Base-by-base conservation (phyloP, 2,113 vertebrate genomes). In the Stigmatopora argus region DNA sequence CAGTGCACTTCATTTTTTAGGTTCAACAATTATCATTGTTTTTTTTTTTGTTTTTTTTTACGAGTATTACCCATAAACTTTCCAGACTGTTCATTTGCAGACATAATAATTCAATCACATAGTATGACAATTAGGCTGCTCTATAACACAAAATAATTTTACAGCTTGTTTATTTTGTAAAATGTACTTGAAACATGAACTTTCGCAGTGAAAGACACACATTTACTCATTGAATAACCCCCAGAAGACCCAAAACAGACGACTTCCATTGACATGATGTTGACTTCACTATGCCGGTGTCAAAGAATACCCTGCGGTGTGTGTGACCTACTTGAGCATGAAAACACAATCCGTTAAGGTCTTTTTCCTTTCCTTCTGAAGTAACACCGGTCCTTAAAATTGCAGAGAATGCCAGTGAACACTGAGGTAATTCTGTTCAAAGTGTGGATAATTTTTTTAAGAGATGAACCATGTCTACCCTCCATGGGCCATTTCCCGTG, bases 281-380 rank as follows among this genome's bases (percentile, higher is more conserved):
- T 80, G 75, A 78, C 74, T 63, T 46, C 12, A 69, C 72, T 15
- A 52, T 49, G 55, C 63, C 31, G 64, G 58, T 66, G 64, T 67
- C 69, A 79, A 26, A 72, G 72, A 74, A 73, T 45, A 64, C 70
- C n/a, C 59, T 19, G 3, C 18, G 14, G 34, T 45, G 35, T 75
- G 74, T 59, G 64, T 61, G 73, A 13, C 49, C 53, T 65, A 47
- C 46, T 46, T 65, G 62, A 71, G 75, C 52, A 11, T 75, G 72
- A 79, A 69, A 75, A 76, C 69, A 53, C 73, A 70, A 76, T 81
- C 51, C 78, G 67, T 74, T 71, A 60, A 78, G 77, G 61, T 69
- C 7, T 12, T 26, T 65, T 63, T 41, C 55, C 51, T 64, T 69
- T 74, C 55, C 65, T 73, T 59, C 68, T 58, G 66, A 61, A 61